These are phyloP conservation scores for Coluber constrictor DNA, from an alignment of 2,797 vertebrate species.

Conservation along the genomic window DNA sequence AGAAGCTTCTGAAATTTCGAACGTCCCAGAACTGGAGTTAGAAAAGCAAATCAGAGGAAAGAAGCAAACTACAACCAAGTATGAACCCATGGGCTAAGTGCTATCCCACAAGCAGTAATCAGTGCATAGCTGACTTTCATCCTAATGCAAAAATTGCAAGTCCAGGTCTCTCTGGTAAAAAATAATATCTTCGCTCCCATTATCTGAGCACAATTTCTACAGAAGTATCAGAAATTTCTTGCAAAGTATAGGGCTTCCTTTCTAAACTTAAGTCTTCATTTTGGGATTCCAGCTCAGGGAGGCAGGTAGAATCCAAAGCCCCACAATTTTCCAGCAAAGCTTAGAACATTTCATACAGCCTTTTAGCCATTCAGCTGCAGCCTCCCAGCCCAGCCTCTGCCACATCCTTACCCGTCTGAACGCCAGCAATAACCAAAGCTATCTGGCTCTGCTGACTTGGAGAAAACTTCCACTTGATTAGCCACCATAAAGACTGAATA, in stretches of 20 bases:
- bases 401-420: constrained; percentile 85
- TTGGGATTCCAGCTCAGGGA: not conserved
- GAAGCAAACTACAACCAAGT: not conserved
- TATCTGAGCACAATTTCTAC: not conserved
- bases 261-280: not conserved
- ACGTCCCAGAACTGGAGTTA: constrained; percentile 84
- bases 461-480: constrained; percentile 89
- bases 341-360: not conserved
- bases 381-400: not conserved
- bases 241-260: not conserved
- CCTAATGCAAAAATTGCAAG: not conserved
- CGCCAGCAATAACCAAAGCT: constrained; percentile 87
- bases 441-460: constrained; percentile 72
- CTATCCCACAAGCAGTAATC: not conserved
- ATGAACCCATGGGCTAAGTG: not conserved
- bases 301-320: not conserved
- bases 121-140: not conserved
- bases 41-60: constrained; percentile 5
- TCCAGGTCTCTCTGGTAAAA: not conserved
- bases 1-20: constrained; percentile 88
- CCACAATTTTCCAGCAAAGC: not conserved
- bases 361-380: not conserved
- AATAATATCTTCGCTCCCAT: not conserved
- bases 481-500: constrained; percentile 98
- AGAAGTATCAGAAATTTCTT: not conserved